These are phyloP conservation scores for Troides aeacus DNA, from an alignment of 2,888 invertebrate genomes.

Conservation along the genomic window DNA sequence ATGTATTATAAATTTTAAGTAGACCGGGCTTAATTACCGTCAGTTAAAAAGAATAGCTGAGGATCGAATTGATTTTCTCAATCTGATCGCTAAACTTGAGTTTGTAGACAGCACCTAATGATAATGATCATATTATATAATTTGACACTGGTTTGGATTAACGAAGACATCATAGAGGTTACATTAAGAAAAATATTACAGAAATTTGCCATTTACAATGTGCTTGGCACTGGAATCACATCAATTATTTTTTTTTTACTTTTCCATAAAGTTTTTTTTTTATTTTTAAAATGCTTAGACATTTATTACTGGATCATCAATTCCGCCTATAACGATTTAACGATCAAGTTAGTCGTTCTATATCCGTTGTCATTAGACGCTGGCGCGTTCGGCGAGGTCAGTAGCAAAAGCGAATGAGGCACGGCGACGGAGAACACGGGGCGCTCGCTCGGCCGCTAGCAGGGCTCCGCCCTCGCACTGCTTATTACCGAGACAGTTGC, in stretches of 20 bases:
- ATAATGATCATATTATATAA: neutral
- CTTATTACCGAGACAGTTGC: conserved; percentile 75
- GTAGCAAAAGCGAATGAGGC: conserved; percentile 42
- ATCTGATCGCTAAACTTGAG: neutral
- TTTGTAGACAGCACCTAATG: neutral
- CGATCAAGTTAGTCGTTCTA: neutral
- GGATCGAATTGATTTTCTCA: too few species aligned
- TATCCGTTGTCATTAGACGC: conserved; percentile 20
- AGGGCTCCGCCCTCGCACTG: conserved; percentile 68
- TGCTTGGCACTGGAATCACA: neutral
- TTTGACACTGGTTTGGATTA: neutral
- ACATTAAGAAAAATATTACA: neutral
- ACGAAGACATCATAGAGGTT: neutral
- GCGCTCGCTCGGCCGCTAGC: conserved; percentile 41
- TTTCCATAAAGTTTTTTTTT: neutral
- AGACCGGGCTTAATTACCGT: neutral
- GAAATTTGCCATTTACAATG: neutral
- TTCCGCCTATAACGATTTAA: neutral
- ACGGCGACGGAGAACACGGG: conserved; percentile 42
- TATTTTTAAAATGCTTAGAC: neutral
- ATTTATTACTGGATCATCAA: neutral
- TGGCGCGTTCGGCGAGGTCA: conserved; percentile 57
- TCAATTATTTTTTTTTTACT: neutral
- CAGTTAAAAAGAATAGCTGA: too few species aligned
- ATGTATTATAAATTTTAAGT: neutral